A percentile compares a stretch with the other conserved stretches of the same genome.
phyloP scores from a whole-genome alignment of 2,888 invertebrate species.

The Octonoba sinensis region DNA sequence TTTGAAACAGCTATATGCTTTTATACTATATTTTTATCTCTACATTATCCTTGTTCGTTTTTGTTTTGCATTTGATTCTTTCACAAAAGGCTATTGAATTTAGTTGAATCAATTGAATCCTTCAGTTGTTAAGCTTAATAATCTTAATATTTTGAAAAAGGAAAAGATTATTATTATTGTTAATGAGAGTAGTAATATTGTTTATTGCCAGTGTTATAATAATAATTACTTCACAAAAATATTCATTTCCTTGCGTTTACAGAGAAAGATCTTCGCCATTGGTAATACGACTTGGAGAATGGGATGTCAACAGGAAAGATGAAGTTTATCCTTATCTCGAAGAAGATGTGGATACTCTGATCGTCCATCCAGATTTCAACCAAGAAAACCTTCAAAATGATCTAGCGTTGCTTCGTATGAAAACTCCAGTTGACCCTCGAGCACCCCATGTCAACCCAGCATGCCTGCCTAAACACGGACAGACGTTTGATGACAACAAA shows the following conservation, averaged over 20 bases:
- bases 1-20: no score
- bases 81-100: no score
- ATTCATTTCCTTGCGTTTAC: slow-evolving; percentile 10
- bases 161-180: no score
- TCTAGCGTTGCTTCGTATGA: slow-evolving; percentile 87
- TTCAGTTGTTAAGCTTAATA: no score
- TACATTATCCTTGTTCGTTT: no score
- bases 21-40: no score
- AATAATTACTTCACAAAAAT: no score
- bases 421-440: slow-evolving; percentile 80
- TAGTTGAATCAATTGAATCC: no score
- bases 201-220: no score
- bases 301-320: slow-evolving; percentile 95
- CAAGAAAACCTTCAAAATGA: slow-evolving; percentile 95
- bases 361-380: slow-evolving; percentile 93
- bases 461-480: slow-evolving; percentile 86
- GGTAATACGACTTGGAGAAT: slow-evolving; percentile 89
- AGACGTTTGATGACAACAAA: slow-evolving; percentile 84
- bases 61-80: no score
- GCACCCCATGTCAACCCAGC: slow-evolving; percentile 91
- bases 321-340: slow-evolving; percentile 94
- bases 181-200: no score
- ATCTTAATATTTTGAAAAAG: no score
- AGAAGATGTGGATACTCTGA: slow-evolving; percentile 84
- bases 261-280: slow-evolving; percentile 86